Conservation (phyloP, 2,113 vertebrate species). For the Sylvilagus bachmani region DNA sequence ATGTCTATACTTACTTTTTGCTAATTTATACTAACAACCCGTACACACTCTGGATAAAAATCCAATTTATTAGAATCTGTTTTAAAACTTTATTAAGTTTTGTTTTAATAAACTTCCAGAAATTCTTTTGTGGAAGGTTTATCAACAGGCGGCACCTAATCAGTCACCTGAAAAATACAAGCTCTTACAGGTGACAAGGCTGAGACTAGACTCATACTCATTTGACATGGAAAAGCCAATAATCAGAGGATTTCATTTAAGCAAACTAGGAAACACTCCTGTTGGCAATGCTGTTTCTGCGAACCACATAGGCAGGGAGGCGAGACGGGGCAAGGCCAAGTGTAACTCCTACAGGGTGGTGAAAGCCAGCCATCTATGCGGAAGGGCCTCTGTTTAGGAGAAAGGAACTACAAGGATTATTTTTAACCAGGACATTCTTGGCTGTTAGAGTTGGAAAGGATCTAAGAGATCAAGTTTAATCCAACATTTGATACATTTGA, state of each 20-base stretch:
- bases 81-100: slow-evolving; percentile 49
- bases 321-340: neutral
- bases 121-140: slow-evolving; percentile 49
- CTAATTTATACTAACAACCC: neutral
- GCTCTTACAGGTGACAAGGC: neutral
- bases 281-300: neutral
- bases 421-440: slow-evolving; percentile 49
- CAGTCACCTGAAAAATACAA: slow-evolving; percentile 10
- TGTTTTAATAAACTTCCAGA: slow-evolving; percentile 39
- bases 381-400: slow-evolving; percentile 29
- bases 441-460: slow-evolving; percentile 32
- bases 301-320: neutral
- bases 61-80: neutral
- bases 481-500: neutral
- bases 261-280: slow-evolving; percentile 21
- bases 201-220: slow-evolving; percentile 28
- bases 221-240: slow-evolving; percentile 45
- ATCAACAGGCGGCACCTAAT: slow-evolving; percentile 27
- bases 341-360: neutral
- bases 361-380: neutral
- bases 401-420: neutral
- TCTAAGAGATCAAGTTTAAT: neutral
- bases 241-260: slow-evolving; percentile 19
- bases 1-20: neutral
- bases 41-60: neutral